Evolutionary conservation across 2,888 invertebrate species (phyloP).

Genomic region (Linnaemya vulpina): DNA sequence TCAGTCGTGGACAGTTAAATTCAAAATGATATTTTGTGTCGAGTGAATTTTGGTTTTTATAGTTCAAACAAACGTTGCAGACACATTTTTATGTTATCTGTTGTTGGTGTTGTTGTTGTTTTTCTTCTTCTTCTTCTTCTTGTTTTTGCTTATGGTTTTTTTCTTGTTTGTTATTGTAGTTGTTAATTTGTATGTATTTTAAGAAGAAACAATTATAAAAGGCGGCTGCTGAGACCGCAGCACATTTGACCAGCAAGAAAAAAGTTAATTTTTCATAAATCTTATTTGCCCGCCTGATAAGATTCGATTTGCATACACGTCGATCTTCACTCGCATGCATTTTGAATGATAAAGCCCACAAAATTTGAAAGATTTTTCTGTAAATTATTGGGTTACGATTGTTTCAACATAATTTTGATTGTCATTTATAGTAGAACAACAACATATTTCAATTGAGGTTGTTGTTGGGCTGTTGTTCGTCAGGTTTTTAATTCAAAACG

Average conservation of each 20-base stretch:
- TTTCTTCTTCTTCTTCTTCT: no score
- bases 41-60: conserved; percentile 71
- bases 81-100: conserved; percentile 51
- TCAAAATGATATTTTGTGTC: conserved; percentile 69
- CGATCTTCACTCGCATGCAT: not conserved
- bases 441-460: no score
- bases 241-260: conserved; percentile 28
- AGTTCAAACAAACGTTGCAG: conserved; percentile 56
- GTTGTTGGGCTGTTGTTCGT: no score
- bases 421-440: no score
- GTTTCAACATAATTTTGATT: no score
- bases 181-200: conserved; percentile 7
- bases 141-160: no score
- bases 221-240: conserved; percentile 40
- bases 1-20: conserved; percentile 56
- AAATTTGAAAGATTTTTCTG: not conserved
- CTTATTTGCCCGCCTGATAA: conserved; percentile 18
- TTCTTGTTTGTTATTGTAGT: conserved; percentile 32
- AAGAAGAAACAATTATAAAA: conserved; percentile 42
- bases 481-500: no score
- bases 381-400: not conserved
- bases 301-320: conserved; percentile 19
- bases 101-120: conserved; percentile 45
- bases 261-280: conserved; percentile 2
- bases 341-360: not conserved